Percentiles rank a stretch among this genome's conserved stretches.
Evolutionary conservation across 2,888 invertebrate genomes (phyloP).

Genomic region (Eristalis intricaria): DNA sequence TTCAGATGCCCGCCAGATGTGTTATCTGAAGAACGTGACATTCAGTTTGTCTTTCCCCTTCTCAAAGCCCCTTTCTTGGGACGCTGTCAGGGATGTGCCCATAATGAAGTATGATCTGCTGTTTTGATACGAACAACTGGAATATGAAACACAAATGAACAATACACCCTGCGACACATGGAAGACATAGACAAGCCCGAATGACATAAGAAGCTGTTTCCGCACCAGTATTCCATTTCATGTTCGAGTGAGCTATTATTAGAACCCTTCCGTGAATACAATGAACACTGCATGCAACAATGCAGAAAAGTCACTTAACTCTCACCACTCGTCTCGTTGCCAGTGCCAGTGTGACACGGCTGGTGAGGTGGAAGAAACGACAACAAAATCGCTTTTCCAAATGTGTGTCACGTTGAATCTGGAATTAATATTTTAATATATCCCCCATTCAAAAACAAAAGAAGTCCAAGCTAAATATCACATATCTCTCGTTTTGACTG

Average conservation of each 20-base stretch:
- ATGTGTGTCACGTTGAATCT: constrained; percentile 49
- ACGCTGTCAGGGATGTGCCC: background rate
- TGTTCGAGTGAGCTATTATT: constrained; percentile 7
- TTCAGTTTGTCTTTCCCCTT: background rate
- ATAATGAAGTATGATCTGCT: background rate
- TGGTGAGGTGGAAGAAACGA: background rate
- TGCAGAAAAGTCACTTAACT: constrained; percentile 28
- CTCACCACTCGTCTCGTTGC: background rate
- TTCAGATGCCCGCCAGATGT: constrained; percentile 9
- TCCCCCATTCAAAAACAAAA: constrained; percentile 28
- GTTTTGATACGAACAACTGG: background rate
- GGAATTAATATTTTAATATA: constrained; percentile 65
- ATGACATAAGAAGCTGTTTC: background rate
- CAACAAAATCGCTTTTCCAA: background rate
- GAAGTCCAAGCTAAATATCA: constrained; percentile 15
- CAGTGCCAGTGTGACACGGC: background rate
- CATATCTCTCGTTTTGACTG: constrained; percentile 19
- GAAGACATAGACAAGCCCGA: background rate
- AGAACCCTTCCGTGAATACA: constrained; percentile 4
- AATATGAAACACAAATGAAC: background rate
- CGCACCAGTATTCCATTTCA: background rate
- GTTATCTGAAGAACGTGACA: constrained; percentile 22
- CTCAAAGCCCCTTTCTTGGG: background rate
- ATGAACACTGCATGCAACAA: constrained; percentile 30
- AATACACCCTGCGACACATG: background rate